These are phyloP conservation scores for Silurus meridionalis DNA, from an alignment of 2,113 vertebrate genomes.

Conservation along the genomic window DNA sequence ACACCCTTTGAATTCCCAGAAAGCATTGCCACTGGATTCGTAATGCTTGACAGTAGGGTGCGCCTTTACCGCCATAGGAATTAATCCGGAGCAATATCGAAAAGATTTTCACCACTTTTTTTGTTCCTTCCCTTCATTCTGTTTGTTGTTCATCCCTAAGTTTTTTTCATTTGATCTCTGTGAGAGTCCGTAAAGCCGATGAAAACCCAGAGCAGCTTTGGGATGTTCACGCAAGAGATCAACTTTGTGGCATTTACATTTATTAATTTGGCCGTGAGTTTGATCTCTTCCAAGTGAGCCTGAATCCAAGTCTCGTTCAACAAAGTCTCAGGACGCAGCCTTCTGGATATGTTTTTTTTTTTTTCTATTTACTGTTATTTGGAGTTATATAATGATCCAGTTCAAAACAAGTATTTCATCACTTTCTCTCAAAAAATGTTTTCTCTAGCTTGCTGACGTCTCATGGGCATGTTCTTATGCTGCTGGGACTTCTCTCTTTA, in stretches of 20 bases:
- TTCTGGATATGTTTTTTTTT: neutral
- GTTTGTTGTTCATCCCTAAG: constrained; percentile 43
- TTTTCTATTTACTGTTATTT: neutral
- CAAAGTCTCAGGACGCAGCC: neutral
- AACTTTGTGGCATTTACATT: neutral
- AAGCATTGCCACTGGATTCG: constrained; percentile 19
- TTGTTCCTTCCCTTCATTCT: constrained; percentile 12
- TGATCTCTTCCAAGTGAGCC: neutral
- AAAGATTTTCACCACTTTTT: constrained; percentile 27
- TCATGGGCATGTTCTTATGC: neutral
- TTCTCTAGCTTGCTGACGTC: neutral
- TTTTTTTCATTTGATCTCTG: constrained; percentile 46
- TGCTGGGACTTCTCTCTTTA: neutral
- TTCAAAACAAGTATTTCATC: neutral
- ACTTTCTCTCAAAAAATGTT: neutral
- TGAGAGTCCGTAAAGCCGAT: constrained; percentile 41
- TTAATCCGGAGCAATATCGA: constrained; percentile 50
- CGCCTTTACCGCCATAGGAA: constrained; percentile 37
- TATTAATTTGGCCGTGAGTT: constrained; percentile 14
- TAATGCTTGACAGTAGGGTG: constrained; percentile 26
- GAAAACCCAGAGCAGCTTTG: constrained; percentile 27
- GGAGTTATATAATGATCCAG: neutral
- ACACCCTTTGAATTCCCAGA: constrained; percentile 24
- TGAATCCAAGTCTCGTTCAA: neutral
- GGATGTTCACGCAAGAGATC: constrained; percentile 21